Evolutionary conservation across 2,113 vertebrate species (phyloP), one percentile per base, ranked within the genome.

Genomic region (Syrrhaptes paradoxus): DNA sequence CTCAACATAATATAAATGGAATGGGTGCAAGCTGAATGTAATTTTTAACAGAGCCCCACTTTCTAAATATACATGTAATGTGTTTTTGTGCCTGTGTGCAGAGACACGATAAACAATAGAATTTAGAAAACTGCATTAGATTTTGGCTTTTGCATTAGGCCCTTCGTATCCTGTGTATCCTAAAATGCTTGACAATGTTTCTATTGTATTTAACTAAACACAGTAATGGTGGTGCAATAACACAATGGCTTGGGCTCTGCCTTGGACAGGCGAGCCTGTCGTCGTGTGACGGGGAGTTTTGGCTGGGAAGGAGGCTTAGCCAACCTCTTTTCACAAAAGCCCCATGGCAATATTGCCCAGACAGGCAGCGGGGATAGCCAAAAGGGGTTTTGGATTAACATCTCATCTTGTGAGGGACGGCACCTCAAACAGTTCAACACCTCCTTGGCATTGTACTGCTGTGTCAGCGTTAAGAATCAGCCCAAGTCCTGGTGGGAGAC

Each of bases 361-460:
- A 85, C 87, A 95, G 91, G 80, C 94, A 92, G 90, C 85, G 79
- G 87, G 73, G 84, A 46, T 48, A n/a, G 38, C 48, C 41, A 4
- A 89, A 82, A 91, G 85, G 91, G 91, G 96, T 94, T 97, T 87
- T 96, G 95, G 96, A 96, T 97, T 96, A 97, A 94, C 91, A 94
- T 90, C 87, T 96, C 85, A 78, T 96, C 93, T 92, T 70, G 22
- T 36, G 84, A 95, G 96, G 85, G 67, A 94, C 45, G 0, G 83
- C 70, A 72, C 90, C 88, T 94, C 93, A 90, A 96, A 90, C 72
- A 87, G 87, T 45, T 95, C 94, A 76, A 6, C 87, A 84, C 67
- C 88, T 97, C 87, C 74, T 75, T 7, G 34, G 82, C 15, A 2
- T 55, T 95, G 82, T 41, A 1, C 58, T 82, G 90, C 88, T 20